Evolutionary conservation across 1,140 invertebrate genomes (phyloP), one percentile per base, ranked within the genome.

Genomic region (Pseudomyrmex sp.): DNA sequence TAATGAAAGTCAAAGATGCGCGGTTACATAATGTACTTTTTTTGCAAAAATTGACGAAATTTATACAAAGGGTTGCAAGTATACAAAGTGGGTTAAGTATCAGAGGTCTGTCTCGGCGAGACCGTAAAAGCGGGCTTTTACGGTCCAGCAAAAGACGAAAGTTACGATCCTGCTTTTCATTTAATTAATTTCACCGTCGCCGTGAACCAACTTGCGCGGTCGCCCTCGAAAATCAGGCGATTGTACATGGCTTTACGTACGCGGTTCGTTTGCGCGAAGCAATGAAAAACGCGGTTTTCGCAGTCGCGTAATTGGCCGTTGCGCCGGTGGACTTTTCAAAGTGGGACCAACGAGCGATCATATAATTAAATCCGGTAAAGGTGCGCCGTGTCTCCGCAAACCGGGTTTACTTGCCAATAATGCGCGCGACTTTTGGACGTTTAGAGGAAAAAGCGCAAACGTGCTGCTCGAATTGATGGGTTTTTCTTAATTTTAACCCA

Each of bases 131-230:
- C 46, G 18, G 46, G 80, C 66, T 85, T 91, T 90, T 89, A 88
- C 82, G 86, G 83, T 69, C 89, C 12, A 44, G 7, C 56, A 75
- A 76, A 82, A 89, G 77, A 65, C 72, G 77, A 89, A 86, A 90
- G 83, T 91, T 91, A 90, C 84, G 89, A 89, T 88, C 75, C 61
- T 84, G 89, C 52, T 84, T 90, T 88, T 90, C 89, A 84, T 89
- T 91, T 83, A 85, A 89, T 90, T 89, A 91, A 91, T 90, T 84
- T 88, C 79, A 84, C 76, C 52, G 72, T 59, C 18, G 68, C 44
- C 65, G 52, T 7, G 50, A 15, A 18, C 2, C 50, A 23, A 26
- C 58, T 12, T 68, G 35, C 61, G 15, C 79, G 85, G 50, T 73
- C 72, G 85, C 59, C 63, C 61, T 65, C 61, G 61, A 87, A 82